phyloP scores from a whole-genome alignment of 2,888 invertebrate species.

The Linnaemya tessellans region DNA sequence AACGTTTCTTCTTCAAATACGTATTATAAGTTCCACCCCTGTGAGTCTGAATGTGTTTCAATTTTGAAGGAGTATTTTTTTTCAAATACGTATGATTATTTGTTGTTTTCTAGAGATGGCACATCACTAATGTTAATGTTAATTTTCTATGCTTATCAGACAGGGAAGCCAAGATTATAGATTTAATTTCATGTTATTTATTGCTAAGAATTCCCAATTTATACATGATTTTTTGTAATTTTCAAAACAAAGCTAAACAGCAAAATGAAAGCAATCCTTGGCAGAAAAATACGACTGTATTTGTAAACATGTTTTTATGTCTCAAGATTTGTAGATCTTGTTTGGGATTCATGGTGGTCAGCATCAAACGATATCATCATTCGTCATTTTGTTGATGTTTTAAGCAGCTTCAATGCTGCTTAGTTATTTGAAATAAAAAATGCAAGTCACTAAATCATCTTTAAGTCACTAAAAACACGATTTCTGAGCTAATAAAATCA shows the following conservation, averaged over 20 bases:
- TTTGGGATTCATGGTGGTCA: constrained; percentile 55
- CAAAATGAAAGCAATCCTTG: background rate
- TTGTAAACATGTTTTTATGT: background rate
- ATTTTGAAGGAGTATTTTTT: background rate
- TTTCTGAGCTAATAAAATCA: constrained; percentile 66
- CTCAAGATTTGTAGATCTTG: constrained; percentile 14
- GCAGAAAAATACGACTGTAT: background rate
- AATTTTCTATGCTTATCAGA: constrained; percentile 78
- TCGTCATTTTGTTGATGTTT: constrained; percentile 50
- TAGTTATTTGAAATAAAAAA: constrained; percentile 57
- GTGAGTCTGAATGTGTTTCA: background rate
- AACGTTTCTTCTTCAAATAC: too few relatives aligned
- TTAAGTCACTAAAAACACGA: constrained; percentile 65
- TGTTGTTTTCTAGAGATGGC: constrained; percentile 73
- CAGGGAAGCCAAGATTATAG: background rate
- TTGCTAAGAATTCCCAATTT: too few relatives aligned
- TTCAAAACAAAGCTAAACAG: too few relatives aligned
- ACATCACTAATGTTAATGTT: constrained; percentile 75
- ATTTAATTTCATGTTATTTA: background rate
- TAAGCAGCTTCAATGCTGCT: constrained; percentile 54
- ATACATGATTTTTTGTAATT: background rate
- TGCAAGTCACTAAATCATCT: constrained; percentile 68
- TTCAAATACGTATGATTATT: background rate
- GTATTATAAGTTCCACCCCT: constrained; percentile 1
- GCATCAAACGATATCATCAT: constrained; percentile 52